phyloP scores from a whole-genome alignment of 2,888 invertebrate genomes.

The Allophyes oxyacanthae region DNA sequence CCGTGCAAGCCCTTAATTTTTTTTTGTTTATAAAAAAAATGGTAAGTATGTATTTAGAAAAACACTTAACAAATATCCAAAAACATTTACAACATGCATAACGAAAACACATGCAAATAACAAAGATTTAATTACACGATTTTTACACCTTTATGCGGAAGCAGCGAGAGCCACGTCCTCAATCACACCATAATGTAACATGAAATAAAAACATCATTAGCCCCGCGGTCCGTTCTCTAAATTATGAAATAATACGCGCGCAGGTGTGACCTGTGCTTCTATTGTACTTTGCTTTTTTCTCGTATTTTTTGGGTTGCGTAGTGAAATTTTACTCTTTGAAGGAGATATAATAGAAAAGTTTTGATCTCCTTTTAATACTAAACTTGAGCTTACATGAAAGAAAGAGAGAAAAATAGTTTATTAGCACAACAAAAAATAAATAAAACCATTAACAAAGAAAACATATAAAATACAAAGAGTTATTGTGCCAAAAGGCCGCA shows the following conservation, averaged over 20 bases:
- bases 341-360: background rate
- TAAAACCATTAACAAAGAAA: too few species aligned
- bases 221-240: slow-evolving; percentile 63
- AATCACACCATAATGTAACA: slow-evolving; percentile 63
- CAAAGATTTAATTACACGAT: slow-evolving; percentile 45
- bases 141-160: slow-evolving; percentile 47
- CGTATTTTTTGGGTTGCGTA: slow-evolving; percentile 56
- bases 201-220: slow-evolving; percentile 73
- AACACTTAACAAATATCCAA: too few species aligned
- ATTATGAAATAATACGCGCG: slow-evolving; percentile 75
- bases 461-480: too few species aligned
- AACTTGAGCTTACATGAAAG: too few species aligned
- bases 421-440: too few species aligned
- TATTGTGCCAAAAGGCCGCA: too few species aligned
- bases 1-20: too few species aligned
- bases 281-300: slow-evolving; percentile 57
- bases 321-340: background rate
- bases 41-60: too few species aligned
- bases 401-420: too few species aligned
- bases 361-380: too few species aligned
- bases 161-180: slow-evolving; percentile 53
- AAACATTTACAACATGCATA: too few species aligned
- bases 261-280: slow-evolving; percentile 71
- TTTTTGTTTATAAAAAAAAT: too few species aligned
- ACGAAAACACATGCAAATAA: slow-evolving; percentile 30